These are phyloP conservation scores for Betta splendens DNA, from an alignment of 2,797 vertebrate species.

Conservation along the genomic window DNA sequence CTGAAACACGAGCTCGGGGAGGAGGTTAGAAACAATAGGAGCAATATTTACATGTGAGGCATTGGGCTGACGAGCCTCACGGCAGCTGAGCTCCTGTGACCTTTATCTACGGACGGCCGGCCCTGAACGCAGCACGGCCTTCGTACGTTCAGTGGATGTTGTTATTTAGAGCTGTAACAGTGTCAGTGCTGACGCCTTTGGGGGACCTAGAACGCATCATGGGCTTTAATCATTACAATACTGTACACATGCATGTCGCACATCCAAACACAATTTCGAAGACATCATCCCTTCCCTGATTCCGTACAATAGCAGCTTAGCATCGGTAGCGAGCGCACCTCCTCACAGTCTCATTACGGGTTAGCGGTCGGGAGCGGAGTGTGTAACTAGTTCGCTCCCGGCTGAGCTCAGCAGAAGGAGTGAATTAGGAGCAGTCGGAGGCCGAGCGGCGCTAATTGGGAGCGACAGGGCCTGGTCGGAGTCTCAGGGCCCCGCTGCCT, in stretches of 20 bases:
- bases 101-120: slow-evolving; percentile 19
- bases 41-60: slow-evolving; percentile 28
- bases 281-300: too few species aligned
- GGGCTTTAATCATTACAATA: too few species aligned
- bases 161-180: neutral
- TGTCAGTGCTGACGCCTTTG: too few species aligned
- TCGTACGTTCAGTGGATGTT: slow-evolving; percentile 7
- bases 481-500: slow-evolving; percentile 52
- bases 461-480: slow-evolving; percentile 67
- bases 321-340: neutral
- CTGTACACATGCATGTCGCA: too few species aligned
- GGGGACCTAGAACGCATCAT: too few species aligned
- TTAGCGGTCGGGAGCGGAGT: slow-evolving; percentile 47
- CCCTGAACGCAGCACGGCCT: neutral
- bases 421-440: slow-evolving; percentile 63
- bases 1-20: slow-evolving; percentile 21
- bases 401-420: slow-evolving; percentile 64
- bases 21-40: slow-evolving; percentile 1
- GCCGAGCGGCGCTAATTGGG: slow-evolving; percentile 67
- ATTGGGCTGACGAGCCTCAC: slow-evolving; percentile 2
- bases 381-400: slow-evolving; percentile 51
- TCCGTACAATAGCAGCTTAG: slow-evolving; percentile 3
- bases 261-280: too few species aligned
- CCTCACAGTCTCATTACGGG: slow-evolving; percentile 11
- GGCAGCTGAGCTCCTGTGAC: slow-evolving; percentile 25